phyloP scores from a whole-genome alignment of 2,113 vertebrate genomes.

The Prietella phreatophila region DNA sequence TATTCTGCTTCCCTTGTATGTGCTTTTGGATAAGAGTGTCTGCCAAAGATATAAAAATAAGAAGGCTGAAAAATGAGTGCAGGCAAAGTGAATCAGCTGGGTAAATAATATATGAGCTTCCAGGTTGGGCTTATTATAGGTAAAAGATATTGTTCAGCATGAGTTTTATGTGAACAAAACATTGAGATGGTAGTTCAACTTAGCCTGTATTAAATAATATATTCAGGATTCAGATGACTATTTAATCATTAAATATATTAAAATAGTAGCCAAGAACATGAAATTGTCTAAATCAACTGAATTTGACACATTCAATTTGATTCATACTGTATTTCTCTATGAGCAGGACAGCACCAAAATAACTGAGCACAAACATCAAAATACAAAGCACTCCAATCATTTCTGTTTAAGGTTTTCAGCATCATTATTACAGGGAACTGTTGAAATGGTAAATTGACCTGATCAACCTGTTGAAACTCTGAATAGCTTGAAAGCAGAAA shows the following conservation, averaged over 20 bases:
- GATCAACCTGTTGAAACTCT: background rate
- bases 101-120: conserved; percentile 17
- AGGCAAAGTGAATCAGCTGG: background rate
- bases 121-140: conserved; percentile 4
- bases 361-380: background rate
- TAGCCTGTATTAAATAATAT: background rate
- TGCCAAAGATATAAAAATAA: background rate
- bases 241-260: background rate
- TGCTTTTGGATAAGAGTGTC: background rate
- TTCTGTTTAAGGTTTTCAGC: background rate
- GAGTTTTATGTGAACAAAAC: background rate
- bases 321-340: background rate
- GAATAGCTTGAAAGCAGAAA: no score
- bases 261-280: background rate
- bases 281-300: background rate
- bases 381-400: background rate
- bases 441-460: background rate
- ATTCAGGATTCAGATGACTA: background rate
- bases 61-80: background rate
- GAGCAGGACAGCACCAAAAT: background rate
- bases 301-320: background rate
- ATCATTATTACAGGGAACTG: background rate
- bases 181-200: background rate
- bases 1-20: background rate
- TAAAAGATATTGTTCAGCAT: background rate